These are phyloP conservation scores for Muschampia staudingeri DNA, from an alignment of 2,888 invertebrate species.

Conservation along the genomic window DNA sequence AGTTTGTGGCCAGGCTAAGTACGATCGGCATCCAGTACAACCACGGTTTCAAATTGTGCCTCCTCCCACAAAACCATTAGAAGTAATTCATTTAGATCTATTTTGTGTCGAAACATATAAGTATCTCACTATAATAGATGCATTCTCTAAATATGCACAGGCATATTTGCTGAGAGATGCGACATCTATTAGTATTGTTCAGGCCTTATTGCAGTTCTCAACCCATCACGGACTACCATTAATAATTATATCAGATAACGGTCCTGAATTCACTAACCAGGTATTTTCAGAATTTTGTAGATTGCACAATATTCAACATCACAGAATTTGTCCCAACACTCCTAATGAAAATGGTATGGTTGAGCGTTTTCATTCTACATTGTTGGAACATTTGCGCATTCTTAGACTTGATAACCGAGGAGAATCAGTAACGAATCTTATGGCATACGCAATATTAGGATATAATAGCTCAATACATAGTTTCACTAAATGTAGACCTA, in stretches of 20 bases:
- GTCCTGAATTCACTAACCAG: constrained; percentile 62
- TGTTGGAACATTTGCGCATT: background rate
- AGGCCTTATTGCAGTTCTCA: constrained; percentile 42
- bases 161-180: constrained; percentile 60
- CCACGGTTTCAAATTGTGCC: constrained; percentile 59
- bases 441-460: background rate
- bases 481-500: background rate
- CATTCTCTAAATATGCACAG: constrained; percentile 60
- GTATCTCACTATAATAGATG: constrained; percentile 49
- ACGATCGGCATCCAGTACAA: constrained; percentile 62
- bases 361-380: background rate
- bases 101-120: constrained; percentile 63
- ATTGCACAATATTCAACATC: constrained; percentile 39
- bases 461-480: background rate
- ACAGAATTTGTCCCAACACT: background rate
- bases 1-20: constrained; percentile 65
- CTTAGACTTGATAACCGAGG: background rate
- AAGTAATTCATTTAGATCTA: constrained; percentile 64
- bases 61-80: constrained; percentile 62
- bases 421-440: background rate
- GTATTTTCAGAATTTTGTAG: constrained; percentile 45
- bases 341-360: background rate
- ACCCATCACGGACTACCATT: background rate
- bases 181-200: constrained; percentile 59
- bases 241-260: constrained; percentile 52